Conservation (phyloP, 2,797 vertebrate species). For the Schizopygopsis pylzovi region DNA sequence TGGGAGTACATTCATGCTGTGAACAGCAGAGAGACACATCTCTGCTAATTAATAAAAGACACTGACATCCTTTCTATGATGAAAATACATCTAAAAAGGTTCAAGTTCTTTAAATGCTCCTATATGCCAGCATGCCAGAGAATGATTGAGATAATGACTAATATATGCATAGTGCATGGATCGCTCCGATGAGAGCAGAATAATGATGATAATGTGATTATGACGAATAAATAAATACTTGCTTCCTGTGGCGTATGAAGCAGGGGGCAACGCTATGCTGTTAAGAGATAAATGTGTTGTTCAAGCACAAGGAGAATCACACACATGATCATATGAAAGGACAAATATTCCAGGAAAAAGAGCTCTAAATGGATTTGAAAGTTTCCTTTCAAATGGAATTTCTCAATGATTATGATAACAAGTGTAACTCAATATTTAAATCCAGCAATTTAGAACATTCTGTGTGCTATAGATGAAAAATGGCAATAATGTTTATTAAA, state of each 20-base stretch:
- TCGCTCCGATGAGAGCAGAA: conserved; percentile 47
- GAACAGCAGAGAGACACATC: conserved; percentile 10
- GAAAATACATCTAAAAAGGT: conserved; percentile 5
- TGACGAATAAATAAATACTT: conserved; percentile 30
- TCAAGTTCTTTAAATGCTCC: conserved; percentile 31
- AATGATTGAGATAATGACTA: conserved; percentile 52
- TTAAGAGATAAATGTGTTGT: neutral
- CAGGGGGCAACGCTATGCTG: neutral
- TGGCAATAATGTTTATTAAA: neutral
- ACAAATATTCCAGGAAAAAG: neutral
- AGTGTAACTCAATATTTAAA: neutral
- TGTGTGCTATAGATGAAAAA: neutral
- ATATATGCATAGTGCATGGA: conserved; percentile 39
- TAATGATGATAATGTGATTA: conserved; percentile 46
- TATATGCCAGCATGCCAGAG: conserved; percentile 44
- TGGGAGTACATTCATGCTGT: conserved; percentile 30
- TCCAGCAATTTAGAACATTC: neutral
- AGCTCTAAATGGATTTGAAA: neutral
- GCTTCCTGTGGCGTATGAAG: conserved; percentile 14
- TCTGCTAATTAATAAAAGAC: conserved; percentile 39
- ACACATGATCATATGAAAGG: neutral
- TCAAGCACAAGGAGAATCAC: conserved; percentile 6
- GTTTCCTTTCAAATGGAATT: neutral
- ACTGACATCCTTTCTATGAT: conserved; percentile 2
- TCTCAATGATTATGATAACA: neutral